A percentile compares a stretch with the other conserved stretches of the same genome.
Evolutionary conservation across 2,113 vertebrate genomes (phyloP).

Genomic region (Scopus umbretta): DNA sequence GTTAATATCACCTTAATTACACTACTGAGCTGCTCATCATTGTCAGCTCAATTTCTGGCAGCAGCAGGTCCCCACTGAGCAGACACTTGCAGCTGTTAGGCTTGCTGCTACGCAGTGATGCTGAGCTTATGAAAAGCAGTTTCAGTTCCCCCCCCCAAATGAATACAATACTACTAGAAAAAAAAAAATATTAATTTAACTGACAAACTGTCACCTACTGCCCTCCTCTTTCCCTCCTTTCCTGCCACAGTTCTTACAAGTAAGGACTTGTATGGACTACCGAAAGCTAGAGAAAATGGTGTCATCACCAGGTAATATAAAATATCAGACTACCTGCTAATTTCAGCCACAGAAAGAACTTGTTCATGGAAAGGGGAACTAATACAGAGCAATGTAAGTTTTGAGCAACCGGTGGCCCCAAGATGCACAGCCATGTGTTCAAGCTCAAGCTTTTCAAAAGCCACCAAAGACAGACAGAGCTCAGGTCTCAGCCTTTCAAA

Average conservation of each 20-base stretch:
- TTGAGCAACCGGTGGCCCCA: neutral
- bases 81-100: neutral
- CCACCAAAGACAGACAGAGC: neutral
- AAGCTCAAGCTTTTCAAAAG: neutral
- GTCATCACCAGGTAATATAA: neutral
- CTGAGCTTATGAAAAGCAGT: neutral
- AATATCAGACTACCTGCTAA: neutral
- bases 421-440: neutral
- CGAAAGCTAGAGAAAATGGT: neutral
- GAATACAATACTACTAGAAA: neutral
- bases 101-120: neutral
- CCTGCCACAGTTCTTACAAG: neutral
- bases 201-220: neutral
- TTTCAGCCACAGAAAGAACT: neutral
- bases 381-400: neutral
- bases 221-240: neutral
- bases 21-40: neutral
- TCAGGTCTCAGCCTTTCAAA: neutral
- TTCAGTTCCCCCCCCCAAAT: neutral
- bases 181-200: neutral
- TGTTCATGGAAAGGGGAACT: neutral
- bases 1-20: neutral
- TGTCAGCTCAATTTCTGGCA: conserved; percentile 5
- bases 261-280: neutral
- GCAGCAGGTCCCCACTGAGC: neutral